Evolutionary conservation across 2,888 invertebrate species (phyloP).

Genomic region (Erebia epiphron): DNA sequence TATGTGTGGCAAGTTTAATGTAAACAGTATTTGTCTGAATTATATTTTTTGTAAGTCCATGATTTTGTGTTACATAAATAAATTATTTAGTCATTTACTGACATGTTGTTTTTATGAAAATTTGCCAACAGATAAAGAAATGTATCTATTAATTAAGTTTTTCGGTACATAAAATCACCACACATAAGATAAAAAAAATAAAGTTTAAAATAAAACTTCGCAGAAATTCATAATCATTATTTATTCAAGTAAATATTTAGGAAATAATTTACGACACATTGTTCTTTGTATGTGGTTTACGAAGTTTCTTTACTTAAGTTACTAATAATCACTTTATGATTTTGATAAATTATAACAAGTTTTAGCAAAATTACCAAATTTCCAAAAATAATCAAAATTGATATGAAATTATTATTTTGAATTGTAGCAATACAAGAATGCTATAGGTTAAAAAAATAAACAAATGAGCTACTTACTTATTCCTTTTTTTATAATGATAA

Average conservation of each 20-base stretch:
- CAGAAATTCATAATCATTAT: constrained; percentile 15
- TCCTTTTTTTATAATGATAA: too few relatives aligned
- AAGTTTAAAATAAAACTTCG: background rate
- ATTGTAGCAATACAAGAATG: too few relatives aligned
- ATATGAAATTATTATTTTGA: too few relatives aligned
- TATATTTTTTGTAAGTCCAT: background rate
- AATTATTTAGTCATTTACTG: background rate
- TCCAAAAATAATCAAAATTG: background rate
- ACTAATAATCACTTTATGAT: background rate
- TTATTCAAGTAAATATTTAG: constrained; percentile 35
- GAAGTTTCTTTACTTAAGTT: background rate
- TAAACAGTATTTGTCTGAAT: background rate
- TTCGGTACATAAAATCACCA: background rate
- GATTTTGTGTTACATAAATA: background rate
- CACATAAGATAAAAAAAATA: too few relatives aligned
- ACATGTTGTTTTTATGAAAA: background rate
- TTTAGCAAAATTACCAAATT: background rate
- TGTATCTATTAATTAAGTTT: background rate
- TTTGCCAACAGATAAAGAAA: background rate
- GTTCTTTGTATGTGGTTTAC: constrained; percentile 4
- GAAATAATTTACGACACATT: constrained; percentile 31
- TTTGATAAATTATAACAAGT: background rate
- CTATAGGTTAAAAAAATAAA: too few relatives aligned
- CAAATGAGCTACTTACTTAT: too few relatives aligned
- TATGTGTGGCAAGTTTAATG: background rate